A percentile compares a stretch with the other conserved stretches of the same genome.
Evolutionary conservation across 2,797 vertebrate genomes (phyloP).

Genomic region (Denticeps clupeoides): DNA sequence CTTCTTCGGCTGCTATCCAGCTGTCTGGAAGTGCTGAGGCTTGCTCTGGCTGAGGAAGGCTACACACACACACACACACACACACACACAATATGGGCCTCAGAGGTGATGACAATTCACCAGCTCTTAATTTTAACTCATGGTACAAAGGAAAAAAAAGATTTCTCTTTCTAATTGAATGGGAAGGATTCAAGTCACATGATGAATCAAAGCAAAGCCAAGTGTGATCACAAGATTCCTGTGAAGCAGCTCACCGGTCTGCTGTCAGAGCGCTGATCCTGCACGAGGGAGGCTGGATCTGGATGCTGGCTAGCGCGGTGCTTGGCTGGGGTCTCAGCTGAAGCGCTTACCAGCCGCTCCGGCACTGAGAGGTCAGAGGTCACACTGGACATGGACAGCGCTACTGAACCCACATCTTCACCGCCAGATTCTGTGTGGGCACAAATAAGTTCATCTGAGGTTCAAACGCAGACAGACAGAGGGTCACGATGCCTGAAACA

Average conservation of each 20-base stretch:
- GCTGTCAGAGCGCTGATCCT: constrained; percentile 59
- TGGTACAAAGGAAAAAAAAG: no score
- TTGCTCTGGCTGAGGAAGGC: constrained; percentile 66
- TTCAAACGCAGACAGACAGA: not conserved
- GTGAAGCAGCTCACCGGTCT: no score
- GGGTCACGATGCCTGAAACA: not conserved
- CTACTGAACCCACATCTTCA: constrained; percentile 53
- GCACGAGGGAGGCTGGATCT: constrained; percentile 60
- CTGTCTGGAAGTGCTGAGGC: constrained; percentile 48
- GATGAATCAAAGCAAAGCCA: not conserved
- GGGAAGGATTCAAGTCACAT: no score
- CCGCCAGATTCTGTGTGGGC: constrained; percentile 55
- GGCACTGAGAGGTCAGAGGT: constrained; percentile 62
- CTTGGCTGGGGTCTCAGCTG: constrained; percentile 34
- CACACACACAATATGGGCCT: not conserved
- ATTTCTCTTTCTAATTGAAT: no score
- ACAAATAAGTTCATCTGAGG: no score
- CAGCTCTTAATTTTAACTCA: not conserved
- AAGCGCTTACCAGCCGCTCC: constrained; percentile 53
- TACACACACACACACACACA: constrained; percentile 35
- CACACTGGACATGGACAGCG: constrained; percentile 57
- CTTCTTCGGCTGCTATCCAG: constrained; percentile 48
- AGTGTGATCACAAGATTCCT: not conserved
- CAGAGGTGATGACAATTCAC: not conserved
- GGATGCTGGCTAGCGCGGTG: constrained; percentile 43